Percentiles rank a stretch among this genome's conserved stretches.
Conservation (phyloP, 2,797 vertebrate species). For the Astyanax mexicanus region DNA sequence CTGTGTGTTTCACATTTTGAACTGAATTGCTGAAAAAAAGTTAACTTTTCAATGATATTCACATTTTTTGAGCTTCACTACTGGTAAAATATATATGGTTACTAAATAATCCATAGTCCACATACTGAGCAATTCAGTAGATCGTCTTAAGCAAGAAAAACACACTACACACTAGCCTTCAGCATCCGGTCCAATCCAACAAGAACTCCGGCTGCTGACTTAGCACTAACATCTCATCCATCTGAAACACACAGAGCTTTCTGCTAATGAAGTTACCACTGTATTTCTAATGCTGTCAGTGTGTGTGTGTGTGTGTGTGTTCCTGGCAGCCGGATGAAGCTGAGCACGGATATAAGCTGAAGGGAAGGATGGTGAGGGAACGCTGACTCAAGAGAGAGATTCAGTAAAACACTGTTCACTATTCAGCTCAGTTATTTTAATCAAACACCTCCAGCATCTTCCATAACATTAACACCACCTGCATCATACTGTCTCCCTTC, state of each 20-base stretch:
- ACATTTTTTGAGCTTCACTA: too few species aligned
- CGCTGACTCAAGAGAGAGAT: background rate
- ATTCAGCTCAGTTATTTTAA: background rate
- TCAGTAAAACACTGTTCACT: background rate
- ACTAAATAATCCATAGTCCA: too few species aligned
- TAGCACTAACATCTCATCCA: background rate
- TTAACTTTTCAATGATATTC: too few species aligned
- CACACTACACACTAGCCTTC: background rate
- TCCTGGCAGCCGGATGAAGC: background rate
- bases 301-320: constrained; percentile 5
- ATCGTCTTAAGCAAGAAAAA: too few species aligned
- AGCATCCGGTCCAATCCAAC: background rate
- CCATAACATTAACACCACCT: too few species aligned
- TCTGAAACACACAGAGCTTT: constrained; percentile 1
- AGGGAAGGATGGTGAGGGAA: background rate
- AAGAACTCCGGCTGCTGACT: background rate
- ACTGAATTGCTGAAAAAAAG: too few species aligned
- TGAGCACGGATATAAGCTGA: background rate
- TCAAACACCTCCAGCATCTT: background rate
- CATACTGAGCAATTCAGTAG: too few species aligned
- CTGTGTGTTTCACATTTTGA: too few species aligned
- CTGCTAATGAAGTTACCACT: background rate
- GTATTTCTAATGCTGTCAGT: background rate
- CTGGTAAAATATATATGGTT: too few species aligned
- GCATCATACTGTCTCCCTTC: too few species aligned